Percentiles rank a stretch among this genome's conserved stretches.
phyloP scores from a whole-genome alignment of 2,888 invertebrate species.

The Drosophila atripex region DNA sequence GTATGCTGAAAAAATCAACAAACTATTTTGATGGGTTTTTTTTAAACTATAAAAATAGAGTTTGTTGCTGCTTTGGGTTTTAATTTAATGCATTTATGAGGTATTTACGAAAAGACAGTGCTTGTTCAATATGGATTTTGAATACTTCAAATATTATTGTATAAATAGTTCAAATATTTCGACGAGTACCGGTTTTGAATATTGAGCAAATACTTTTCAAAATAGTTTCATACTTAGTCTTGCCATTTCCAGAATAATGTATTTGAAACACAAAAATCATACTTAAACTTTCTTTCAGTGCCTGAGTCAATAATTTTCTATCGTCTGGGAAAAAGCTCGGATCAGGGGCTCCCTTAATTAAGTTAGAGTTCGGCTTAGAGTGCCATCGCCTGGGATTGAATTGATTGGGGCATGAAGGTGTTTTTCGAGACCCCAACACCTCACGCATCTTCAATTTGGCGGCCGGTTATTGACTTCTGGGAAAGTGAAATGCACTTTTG shows the following conservation, averaged over 20 bases:
- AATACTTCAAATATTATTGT: too few relatives aligned
- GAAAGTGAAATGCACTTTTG: slow-evolving; percentile 72
- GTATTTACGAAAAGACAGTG: too few relatives aligned
- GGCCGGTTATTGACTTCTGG: slow-evolving; percentile 65
- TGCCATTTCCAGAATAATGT: too few relatives aligned
- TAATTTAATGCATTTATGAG: too few relatives aligned
- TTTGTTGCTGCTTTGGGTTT: too few relatives aligned
- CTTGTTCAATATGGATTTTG: too few relatives aligned
- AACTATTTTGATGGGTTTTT: slow-evolving; percentile 8
- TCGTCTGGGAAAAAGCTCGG: not conserved
- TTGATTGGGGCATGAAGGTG: slow-evolving; percentile 34
- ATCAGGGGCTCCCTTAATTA: slow-evolving; percentile 54
- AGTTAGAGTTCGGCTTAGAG: slow-evolving; percentile 45
- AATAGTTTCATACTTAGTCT: too few relatives aligned
- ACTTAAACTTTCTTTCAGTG: slow-evolving; percentile 3
- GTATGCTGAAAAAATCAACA: slow-evolving; percentile 49
- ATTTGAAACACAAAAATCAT: not conserved
- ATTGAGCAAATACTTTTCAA: too few relatives aligned
- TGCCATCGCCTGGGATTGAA: slow-evolving; percentile 17
- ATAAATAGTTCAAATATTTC: too few relatives aligned
- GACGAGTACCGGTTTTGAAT: too few relatives aligned
- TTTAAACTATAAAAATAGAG: not conserved
- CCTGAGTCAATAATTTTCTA: slow-evolving; percentile 45
- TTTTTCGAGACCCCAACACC: not conserved
- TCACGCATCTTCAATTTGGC: slow-evolving; percentile 40